phyloP scores from a whole-genome alignment of 2,797 vertebrate genomes.

The Tragopan temminckii region DNA sequence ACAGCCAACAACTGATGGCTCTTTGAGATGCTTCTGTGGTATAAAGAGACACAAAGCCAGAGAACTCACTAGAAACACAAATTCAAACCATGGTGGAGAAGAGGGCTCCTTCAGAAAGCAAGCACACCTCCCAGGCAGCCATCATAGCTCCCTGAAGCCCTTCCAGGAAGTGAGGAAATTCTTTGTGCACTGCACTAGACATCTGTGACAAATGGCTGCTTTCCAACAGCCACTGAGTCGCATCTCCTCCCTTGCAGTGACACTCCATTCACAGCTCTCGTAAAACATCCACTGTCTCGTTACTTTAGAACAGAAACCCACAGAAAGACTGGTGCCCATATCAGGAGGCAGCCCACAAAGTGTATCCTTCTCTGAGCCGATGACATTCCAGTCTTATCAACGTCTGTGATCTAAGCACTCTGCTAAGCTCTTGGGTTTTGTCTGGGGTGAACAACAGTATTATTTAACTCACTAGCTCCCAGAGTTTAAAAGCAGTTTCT shows the following conservation, averaged over 20 bases:
- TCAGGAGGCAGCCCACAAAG: neutral
- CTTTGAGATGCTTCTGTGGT: neutral
- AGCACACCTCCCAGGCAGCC: neutral
- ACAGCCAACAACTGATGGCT: neutral
- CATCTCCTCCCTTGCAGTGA: neutral
- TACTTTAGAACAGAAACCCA: neutral
- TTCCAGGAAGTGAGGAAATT: conserved; percentile 2
- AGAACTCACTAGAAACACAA: neutral
- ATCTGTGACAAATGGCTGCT: neutral
- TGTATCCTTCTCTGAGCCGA: neutral
- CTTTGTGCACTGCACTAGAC: neutral
- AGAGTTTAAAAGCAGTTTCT: neutral
- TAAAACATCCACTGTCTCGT: neutral
- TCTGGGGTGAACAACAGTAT: neutral
- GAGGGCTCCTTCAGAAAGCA: neutral
- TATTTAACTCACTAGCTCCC: conserved; percentile 24
- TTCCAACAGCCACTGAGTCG: neutral
- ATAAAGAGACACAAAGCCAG: neutral
- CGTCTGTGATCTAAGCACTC: conserved; percentile 33
- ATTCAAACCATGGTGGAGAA: neutral
- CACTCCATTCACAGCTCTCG: neutral
- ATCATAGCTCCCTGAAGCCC: neutral
- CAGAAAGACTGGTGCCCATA: neutral
- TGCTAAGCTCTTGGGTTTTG: neutral
- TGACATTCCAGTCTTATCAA: conserved; percentile 55